phyloP scores from a whole-genome alignment of 2,113 vertebrate species.

The Pangasianodon gigas region DNA sequence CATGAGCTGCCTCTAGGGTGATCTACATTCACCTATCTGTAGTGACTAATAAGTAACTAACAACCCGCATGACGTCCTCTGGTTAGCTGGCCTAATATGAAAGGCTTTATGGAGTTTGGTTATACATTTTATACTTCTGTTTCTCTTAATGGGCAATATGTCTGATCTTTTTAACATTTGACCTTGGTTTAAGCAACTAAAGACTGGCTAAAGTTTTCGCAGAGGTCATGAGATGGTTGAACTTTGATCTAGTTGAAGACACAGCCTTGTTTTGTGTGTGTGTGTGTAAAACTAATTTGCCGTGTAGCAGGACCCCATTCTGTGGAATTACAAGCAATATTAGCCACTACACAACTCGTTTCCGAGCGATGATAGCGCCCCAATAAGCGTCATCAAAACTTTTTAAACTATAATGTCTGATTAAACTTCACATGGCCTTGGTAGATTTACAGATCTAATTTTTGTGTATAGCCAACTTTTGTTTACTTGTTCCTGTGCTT shows the following conservation, averaged over 20 bases:
- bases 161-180: background rate
- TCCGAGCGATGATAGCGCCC: background rate
- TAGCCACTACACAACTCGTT: background rate
- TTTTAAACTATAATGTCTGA: no score
- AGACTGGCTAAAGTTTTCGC: background rate
- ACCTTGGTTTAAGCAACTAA: background rate
- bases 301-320: background rate
- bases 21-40: background rate
- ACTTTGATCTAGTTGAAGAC: background rate
- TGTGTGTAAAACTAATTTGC: background rate
- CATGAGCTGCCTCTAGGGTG: background rate
- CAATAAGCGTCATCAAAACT: no score
- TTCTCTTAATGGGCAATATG: background rate
- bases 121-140: background rate
- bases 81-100: background rate
- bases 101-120: background rate
- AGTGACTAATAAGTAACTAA: background rate
- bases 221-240: conserved; percentile 1
- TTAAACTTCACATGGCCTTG: background rate
- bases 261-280: background rate
- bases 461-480: no score
- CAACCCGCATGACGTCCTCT: background rate
- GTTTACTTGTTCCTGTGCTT: background rate
- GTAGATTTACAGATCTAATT: background rate
- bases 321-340: background rate